phyloP scores from a whole-genome alignment of 2,797 vertebrate species.

The Epinephelus coioides region DNA sequence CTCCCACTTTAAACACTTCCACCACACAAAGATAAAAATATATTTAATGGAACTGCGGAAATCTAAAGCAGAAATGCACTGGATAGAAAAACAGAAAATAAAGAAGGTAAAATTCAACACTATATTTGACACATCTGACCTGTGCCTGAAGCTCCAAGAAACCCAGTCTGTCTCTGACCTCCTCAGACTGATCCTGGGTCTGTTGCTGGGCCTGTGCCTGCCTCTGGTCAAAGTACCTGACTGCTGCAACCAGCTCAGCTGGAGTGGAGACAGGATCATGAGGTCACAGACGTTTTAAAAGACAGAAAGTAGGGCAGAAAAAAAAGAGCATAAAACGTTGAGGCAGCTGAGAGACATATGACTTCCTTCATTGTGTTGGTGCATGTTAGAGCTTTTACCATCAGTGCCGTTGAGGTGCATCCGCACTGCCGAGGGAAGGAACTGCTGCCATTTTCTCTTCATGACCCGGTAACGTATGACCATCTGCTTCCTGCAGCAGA shows the following conservation, averaged over 20 bases:
- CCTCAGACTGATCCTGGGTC: constrained; percentile 69
- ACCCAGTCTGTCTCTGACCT: constrained; percentile 75
- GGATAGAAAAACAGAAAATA: background rate
- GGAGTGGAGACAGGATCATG: background rate
- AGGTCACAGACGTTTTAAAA: background rate
- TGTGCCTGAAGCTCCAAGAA: constrained; percentile 88
- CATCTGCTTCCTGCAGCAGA: constrained; percentile 85
- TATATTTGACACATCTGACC: constrained; percentile 63
- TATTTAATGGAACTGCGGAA: background rate
- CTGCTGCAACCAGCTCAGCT: constrained; percentile 85
- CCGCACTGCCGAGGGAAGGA: constrained; percentile 78
- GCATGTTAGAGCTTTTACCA: constrained; percentile 64
- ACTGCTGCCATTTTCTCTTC: constrained; percentile 87
- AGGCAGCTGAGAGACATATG: background rate
- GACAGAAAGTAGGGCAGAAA: background rate
- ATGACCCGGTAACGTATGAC: constrained; percentile 84
- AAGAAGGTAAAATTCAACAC: background rate
- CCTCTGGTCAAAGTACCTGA: constrained; percentile 83
- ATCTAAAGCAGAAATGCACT: background rate
- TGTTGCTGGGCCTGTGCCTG: constrained; percentile 71
- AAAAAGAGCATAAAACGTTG: background rate
- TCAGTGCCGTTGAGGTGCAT: constrained; percentile 87
- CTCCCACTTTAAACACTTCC: constrained; percentile 14
- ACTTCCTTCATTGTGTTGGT: background rate
- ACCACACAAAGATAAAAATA: background rate